Percentiles rank a stretch among this genome's conserved stretches.
phyloP scores from a whole-genome alignment of 2,888 invertebrate genomes.

The Unio delphinus region DNA sequence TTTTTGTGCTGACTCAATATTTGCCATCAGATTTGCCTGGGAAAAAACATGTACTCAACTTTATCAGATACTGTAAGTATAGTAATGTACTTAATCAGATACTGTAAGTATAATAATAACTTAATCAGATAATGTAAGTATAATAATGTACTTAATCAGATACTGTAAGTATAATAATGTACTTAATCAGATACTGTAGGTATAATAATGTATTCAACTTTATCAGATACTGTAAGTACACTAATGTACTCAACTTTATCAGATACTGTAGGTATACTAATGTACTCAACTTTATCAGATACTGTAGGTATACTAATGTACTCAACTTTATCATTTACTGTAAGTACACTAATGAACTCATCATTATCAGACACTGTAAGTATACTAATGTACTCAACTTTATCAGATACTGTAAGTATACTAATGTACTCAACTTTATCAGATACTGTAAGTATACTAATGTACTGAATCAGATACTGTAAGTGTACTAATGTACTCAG shows the following conservation, averaged over 20 bases:
- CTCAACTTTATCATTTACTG: background rate
- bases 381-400: background rate
- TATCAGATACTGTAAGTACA: too few relatives aligned
- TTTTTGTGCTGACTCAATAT: conserved; percentile 59
- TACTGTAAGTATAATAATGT: too few relatives aligned
- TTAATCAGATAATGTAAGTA: too few relatives aligned
- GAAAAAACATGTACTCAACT: conserved; percentile 10
- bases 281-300: background rate
- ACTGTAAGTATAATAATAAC: too few relatives aligned
- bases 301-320: background rate
- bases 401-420: background rate
- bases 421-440: too few relatives aligned
- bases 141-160: too few relatives aligned
- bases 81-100: background rate
- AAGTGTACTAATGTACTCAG: too few relatives aligned
- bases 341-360: background rate
- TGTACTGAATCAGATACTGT: too few relatives aligned
- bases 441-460: too few relatives aligned
- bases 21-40: conserved; percentile 60
- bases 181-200: too few relatives aligned
- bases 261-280: background rate
- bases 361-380: too few relatives aligned
- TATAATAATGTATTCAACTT: too few relatives aligned
- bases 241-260: background rate
- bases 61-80: background rate